Base-by-base conservation (phyloP, 2,797 vertebrate genomes). In the Eulemur coronatus region DNA sequence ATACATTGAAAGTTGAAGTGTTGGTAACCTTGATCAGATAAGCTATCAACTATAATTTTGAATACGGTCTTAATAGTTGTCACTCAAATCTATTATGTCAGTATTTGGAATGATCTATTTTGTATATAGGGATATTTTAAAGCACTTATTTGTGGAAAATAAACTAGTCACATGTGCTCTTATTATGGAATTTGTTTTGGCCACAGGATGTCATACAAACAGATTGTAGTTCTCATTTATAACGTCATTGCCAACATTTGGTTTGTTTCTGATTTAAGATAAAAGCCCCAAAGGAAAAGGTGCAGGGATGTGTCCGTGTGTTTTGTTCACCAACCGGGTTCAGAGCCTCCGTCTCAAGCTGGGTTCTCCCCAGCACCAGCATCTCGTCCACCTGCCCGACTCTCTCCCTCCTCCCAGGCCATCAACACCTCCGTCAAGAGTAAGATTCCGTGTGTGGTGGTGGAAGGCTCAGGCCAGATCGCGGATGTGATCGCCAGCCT, bases 381-480 rank as follows among this genome's bases (percentile, higher is more conserved):
- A 1, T 22, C 59, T 38, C 52, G 28, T 33, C 18, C 18, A 0
- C 12, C 30, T 6, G 13, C 14, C 14, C 0, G 0, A 28, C 41
- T 90, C 18, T 89, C 50, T 94, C 28, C 92, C 57, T 17, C 63
- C 91, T 50, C 35, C 4, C 20, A 99, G 99, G 99, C 99, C 76
- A 98, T 99, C 97, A 98, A 99, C 0, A 98, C 98, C 46, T 98
- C 99, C 61, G 97, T 99, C 96, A 99, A 98, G 93, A 99, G 98
- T 88, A 99, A 99, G 97, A 99, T 99, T 7, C 99, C 99, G 5
- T 99, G 99, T 1, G 98, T 99, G n/a, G 98, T 99, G 52, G 99
- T 99, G 86, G 99, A 99, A 59, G 99, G 99, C 78, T 99, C 99
- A 0, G 99, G 99, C 2, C 98, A 99, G 85, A 99, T 99, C 0